Percentiles rank a stretch among this genome's conserved stretches.
Conservation (phyloP, 2,113 vertebrate species). For the Corythornis vintsioides region DNA sequence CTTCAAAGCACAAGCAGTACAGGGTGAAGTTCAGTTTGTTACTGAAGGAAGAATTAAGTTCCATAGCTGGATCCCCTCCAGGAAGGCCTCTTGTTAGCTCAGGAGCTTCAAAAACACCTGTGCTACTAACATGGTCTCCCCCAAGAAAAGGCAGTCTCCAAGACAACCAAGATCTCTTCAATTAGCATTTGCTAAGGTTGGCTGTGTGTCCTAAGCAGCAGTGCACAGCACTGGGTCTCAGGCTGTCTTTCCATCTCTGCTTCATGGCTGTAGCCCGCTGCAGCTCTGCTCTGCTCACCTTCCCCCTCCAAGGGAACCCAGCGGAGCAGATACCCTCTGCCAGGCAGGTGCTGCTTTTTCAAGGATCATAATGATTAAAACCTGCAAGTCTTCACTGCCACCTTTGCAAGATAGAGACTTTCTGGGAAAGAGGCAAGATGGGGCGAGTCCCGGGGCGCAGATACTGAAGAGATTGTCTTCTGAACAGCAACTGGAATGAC, state of each 20-base stretch:
- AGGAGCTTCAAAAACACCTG: not conserved
- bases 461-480: not conserved
- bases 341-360: not conserved
- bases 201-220: not conserved
- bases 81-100: not conserved
- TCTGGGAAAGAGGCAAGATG: not conserved
- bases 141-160: not conserved
- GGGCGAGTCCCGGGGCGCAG: not conserved
- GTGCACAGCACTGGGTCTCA: fast-evolving
- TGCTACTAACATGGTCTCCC: not conserved
- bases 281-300: not conserved
- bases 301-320: not conserved
- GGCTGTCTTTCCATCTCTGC: not conserved
- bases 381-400: not conserved
- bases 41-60: not conserved
- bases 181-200: not conserved
- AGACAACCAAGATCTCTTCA: not conserved
- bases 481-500: not conserved
- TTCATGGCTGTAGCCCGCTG: not conserved
- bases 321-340: not conserved
- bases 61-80: not conserved
- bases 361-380: not conserved
- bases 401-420: not conserved
- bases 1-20: not conserved
- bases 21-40: not conserved